Conservation (phyloP, 1,140 invertebrate species). For the Heliconius hermathena region DNA sequence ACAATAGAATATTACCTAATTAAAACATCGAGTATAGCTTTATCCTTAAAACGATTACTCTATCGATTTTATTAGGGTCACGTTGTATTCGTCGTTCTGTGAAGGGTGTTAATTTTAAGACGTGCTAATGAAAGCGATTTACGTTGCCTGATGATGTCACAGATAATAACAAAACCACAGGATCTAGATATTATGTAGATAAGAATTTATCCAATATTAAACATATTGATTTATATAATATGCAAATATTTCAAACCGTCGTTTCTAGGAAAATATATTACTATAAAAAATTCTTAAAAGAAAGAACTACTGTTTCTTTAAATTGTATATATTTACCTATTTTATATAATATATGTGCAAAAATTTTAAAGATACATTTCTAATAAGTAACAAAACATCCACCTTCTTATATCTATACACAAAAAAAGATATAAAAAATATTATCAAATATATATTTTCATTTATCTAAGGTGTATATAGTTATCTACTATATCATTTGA, state of each 20-base stretch:
- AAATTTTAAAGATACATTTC: too few species aligned
- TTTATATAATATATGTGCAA: too few species aligned
- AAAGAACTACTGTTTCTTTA: too few species aligned
- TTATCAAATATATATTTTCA: not conserved
- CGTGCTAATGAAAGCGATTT: conserved; percentile 76
- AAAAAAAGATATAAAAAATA: too few species aligned
- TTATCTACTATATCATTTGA: not conserved
- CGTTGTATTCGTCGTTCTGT: conserved; percentile 27
- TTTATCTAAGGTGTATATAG: not conserved
- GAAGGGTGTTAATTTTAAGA: conserved; percentile 79
- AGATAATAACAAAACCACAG: not conserved
- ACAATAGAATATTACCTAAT: not conserved
- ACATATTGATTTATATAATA: too few species aligned
- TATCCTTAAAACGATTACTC: conserved; percentile 17
- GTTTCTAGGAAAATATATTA: too few species aligned
- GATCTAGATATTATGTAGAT: not conserved
- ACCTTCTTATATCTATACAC: too few species aligned
- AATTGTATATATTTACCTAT: too few species aligned
- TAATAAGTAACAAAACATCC: too few species aligned
- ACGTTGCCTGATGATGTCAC: conserved; percentile 58
- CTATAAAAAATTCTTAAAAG: too few species aligned
- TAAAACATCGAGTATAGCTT: not conserved
- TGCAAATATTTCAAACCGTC: too few species aligned
- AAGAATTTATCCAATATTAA: not conserved
- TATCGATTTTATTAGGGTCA: conserved; percentile 26